Evolutionary conservation across 2,113 vertebrate species (phyloP), one percentile per base, ranked within the genome.

Genomic region (Nothoprocta perdicaria): DNA sequence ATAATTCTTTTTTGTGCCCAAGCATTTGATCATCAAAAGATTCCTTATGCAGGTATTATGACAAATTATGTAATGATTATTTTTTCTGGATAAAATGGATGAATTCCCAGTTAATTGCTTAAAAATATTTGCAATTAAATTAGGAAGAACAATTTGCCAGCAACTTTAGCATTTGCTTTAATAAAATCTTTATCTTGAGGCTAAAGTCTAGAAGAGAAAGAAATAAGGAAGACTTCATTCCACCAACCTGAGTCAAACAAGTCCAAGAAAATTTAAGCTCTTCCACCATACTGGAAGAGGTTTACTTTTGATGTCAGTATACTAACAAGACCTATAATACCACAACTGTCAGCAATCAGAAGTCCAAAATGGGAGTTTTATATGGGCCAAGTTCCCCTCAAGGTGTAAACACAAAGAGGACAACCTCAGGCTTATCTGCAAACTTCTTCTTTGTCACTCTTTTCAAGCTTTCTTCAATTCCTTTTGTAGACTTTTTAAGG

Each of bases 401-500:
- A 68, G 12, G 6, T 68, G 87, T 27, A 38, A 72, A 89, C 29
- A 52, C 68, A 18, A 66, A 35, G 29, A 72, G 63, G 50, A 90
- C 73, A 99, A 96, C 99, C 98, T 99, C 98, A 50, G 98, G 98
- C 50, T 99, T 98, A 73, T 99, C 99, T 3, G 98, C 97, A 97
- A 98, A 99, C 95, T 98, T 99, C 98, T 99, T 99, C 97, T 99
- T 99, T 40, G 97, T 96, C 80, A 99, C 96, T 96, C 97, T 98
- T 95, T 96, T 98, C 60, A 99, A 97, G 84, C 98, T 99, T 50
- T 98, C 98, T 93, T 99, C 98, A 33, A 99, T 99, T 50, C 97
- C 97, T 94, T 98, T 98, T 45, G 96, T 55, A 12, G 99, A 97
- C 55, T 99, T 99, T 48, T 98, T 98, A 86, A 99, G 97, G 93